phyloP scores from a whole-genome alignment of 1,140 invertebrate genomes.

The Orius laevigatus region DNA sequence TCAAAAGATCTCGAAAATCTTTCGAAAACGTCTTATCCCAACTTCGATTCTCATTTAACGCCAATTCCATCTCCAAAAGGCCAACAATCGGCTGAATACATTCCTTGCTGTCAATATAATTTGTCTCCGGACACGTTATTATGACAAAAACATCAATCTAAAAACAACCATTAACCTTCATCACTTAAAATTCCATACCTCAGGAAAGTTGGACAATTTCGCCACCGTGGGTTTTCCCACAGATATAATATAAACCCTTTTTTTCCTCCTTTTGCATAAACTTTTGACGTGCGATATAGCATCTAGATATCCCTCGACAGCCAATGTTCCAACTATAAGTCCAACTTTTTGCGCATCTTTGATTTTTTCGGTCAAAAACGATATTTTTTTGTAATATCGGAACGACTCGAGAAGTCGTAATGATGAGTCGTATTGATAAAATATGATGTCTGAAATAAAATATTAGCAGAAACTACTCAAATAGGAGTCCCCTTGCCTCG shows the following conservation, averaged over 20 bases:
- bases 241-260: slow-evolving; percentile 78
- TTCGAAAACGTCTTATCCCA: slow-evolving; percentile 46
- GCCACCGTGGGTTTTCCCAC: slow-evolving; percentile 83
- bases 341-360: slow-evolving; percentile 76
- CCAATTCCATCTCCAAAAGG: slow-evolving; percentile 84
- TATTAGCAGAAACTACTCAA: no score
- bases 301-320: slow-evolving; percentile 59
- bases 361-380: slow-evolving; percentile 67
- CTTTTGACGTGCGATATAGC: slow-evolving; percentile 59
- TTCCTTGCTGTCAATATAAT: slow-evolving; percentile 58
- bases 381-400: slow-evolving; percentile 28
- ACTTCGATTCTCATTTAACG: slow-evolving; percentile 48
- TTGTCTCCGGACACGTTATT: slow-evolving; percentile 78
- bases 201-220: slow-evolving; percentile 85
- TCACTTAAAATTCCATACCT: slow-evolving; percentile 35
- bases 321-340: slow-evolving; percentile 75
- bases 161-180: slow-evolving; percentile 24
- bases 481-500: no score
- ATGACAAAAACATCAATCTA: slow-evolving; percentile 80
- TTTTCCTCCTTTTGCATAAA: slow-evolving; percentile 52
- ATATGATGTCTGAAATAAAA: slow-evolving; percentile 6
- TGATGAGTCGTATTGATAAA: slow-evolving; percentile 7
- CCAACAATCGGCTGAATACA: slow-evolving; percentile 80
- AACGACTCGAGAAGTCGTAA: no score
- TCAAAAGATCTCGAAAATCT: slow-evolving; percentile 60